Percentiles rank a stretch among this genome's conserved stretches.
phyloP scores from a whole-genome alignment of 92 coral and sea anemone species.

The Parazoanthus swiftii region DNA sequence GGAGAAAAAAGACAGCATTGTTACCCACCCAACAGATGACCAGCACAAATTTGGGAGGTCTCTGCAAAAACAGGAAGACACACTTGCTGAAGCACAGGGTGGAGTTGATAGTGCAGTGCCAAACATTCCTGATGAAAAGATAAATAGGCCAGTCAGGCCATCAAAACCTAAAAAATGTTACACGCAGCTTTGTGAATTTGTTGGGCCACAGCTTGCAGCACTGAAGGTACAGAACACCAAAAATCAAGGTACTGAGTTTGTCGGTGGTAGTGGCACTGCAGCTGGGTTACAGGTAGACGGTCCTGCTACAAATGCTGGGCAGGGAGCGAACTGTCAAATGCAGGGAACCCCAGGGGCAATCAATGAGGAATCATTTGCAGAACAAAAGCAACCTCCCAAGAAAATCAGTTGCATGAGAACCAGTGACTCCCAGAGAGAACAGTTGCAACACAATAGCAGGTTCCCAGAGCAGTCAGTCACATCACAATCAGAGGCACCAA shows the following conservation, averaged over 20 bases:
- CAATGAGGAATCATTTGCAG: neutral
- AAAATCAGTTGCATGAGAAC: neutral
- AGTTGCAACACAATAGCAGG: neutral
- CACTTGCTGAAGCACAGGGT: neutral
- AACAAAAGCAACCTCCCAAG: neutral
- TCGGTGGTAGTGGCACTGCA: neutral
- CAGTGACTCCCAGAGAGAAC: neutral
- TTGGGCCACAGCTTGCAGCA: conserved; percentile 63
- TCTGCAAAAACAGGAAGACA: neutral
- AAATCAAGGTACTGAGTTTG: neutral
- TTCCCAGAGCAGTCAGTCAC: neutral
- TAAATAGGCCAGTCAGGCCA: conserved; percentile 2
- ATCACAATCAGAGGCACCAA: neutral
- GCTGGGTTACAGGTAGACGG: neutral
- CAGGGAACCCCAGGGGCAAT: neutral
- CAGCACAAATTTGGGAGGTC: neutral
- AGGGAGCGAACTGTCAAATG: neutral
- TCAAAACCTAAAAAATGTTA: conserved; percentile 50
- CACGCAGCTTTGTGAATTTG: conserved; percentile 46
- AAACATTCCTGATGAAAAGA: conserved; percentile 10
- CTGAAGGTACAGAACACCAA: conserved; percentile 25
- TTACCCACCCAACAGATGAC: neutral
- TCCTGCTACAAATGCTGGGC: neutral
- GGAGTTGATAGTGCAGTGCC: conserved; percentile 17
- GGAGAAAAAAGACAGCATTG: conserved; percentile 11